Percentiles rank a stretch among this genome's conserved stretches.
These are phyloP conservation scores for Macrobrachium rosenbergii DNA, from an alignment of 1,140 invertebrate genomes.

Conservation along the genomic window DNA sequence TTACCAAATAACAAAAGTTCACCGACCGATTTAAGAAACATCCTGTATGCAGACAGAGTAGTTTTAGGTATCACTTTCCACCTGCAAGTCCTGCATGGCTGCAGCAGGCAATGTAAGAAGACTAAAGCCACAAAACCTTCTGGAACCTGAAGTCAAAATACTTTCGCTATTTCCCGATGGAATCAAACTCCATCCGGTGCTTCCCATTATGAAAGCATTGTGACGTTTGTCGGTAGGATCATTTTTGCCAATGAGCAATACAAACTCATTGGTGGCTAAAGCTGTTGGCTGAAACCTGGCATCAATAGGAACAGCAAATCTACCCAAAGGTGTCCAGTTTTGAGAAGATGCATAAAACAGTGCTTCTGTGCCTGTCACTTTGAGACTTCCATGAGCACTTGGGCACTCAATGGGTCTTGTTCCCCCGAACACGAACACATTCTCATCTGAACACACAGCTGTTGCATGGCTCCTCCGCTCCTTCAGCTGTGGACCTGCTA, in stretches of 20 bases:
- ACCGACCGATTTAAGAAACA: too few species aligned
- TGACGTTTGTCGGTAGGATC: not conserved
- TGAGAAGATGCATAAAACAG: slow-evolving; percentile 24
- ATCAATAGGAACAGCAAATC: slow-evolving; percentile 30
- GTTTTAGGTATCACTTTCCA: too few species aligned
- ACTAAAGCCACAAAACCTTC: slow-evolving; percentile 34
- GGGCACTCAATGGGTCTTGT: slow-evolving; percentile 49
- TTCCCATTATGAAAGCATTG: slow-evolving; percentile 33
- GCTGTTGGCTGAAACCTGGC: slow-evolving; percentile 23
- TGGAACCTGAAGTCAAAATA: slow-evolving; percentile 39
- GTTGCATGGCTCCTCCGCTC: slow-evolving; percentile 40
- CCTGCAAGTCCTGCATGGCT: slow-evolving; percentile 37
- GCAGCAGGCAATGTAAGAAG: slow-evolving; percentile 41
- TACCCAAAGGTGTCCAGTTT: slow-evolving; percentile 34
- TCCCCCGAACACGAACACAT: slow-evolving; percentile 47
- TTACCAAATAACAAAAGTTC: too few species aligned
- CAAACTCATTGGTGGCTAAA: slow-evolving; percentile 27
- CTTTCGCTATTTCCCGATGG: slow-evolving; percentile 23
- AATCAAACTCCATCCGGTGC: slow-evolving; percentile 24
- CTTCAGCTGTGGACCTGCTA: slow-evolving; percentile 50
- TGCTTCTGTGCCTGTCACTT: slow-evolving; percentile 49
- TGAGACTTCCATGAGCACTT: slow-evolving; percentile 47
- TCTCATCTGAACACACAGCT: slow-evolving; percentile 29
- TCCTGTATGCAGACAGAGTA: too few species aligned
- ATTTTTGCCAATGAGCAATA: slow-evolving; percentile 32